A percentile compares a stretch with the other conserved stretches of the same genome.
These are phyloP conservation scores for Invenusta paracnida DNA, from an alignment of 2,888 invertebrate species.

Conservation along the genomic window DNA sequence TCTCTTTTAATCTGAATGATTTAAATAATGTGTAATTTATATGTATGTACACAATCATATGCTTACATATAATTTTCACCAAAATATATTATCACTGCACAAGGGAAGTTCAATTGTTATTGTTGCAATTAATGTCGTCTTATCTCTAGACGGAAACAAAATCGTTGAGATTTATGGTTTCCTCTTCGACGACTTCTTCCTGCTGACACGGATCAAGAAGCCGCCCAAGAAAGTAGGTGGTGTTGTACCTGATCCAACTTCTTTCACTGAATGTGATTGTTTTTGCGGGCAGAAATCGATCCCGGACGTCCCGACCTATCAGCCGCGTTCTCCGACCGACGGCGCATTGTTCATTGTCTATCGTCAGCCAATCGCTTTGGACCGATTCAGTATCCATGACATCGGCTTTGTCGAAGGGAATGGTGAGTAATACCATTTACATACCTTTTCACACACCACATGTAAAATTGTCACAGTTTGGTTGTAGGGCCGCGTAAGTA, in stretches of 20 bases:
- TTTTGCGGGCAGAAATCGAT: slow-evolving; percentile 43
- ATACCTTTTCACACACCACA: no score
- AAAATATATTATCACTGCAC: no score
- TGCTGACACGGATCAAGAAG: slow-evolving; percentile 66
- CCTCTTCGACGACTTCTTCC: slow-evolving; percentile 67
- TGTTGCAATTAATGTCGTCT: no score
- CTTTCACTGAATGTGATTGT: slow-evolving; percentile 40
- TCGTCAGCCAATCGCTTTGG: slow-evolving; percentile 62
- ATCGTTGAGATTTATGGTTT: slow-evolving; percentile 66
- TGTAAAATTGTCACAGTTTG: no score
- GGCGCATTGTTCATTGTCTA: slow-evolving; percentile 58
- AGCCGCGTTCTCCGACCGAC: slow-evolving; percentile 47
- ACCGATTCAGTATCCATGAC: slow-evolving; percentile 63
- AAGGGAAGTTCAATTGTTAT: no score
- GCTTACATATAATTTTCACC: no score
- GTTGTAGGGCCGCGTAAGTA: no score
- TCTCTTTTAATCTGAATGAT: no score
- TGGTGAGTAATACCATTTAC: no score
- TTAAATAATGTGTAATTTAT: no score
- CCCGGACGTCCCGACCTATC: slow-evolving; percentile 38
- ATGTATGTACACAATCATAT: no score
- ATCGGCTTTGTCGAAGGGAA: slow-evolving; percentile 56
- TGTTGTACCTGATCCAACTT: slow-evolving; percentile 19
- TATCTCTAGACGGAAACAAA: slow-evolving; percentile 65
- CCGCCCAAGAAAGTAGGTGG: slow-evolving; percentile 62